Evolutionary conservation across 1,140 invertebrate genomes (phyloP).

Genomic region (Metaphire vulgaris): DNA sequence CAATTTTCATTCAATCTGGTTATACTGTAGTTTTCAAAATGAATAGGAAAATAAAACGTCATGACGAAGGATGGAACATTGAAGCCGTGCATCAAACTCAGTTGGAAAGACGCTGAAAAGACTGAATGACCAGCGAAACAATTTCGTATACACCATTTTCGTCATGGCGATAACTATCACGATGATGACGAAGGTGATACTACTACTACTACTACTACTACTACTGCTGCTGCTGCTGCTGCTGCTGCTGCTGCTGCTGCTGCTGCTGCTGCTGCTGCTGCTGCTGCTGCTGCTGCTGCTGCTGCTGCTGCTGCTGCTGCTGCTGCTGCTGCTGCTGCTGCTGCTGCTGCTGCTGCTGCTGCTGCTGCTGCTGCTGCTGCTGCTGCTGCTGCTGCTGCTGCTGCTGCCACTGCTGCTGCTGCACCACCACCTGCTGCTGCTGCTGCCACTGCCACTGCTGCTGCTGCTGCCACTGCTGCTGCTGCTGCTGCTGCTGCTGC

Average conservation of each 20-base stretch:
- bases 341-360: slow-evolving; percentile 8
- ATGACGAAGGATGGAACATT: too few relatives aligned
- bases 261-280: slow-evolving; percentile 6
- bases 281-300: slow-evolving; percentile 7
- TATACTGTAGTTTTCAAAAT: too few relatives aligned
- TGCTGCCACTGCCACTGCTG: slow-evolving; percentile 4
- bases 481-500: slow-evolving; percentile 8
- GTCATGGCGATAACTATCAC: too few relatives aligned
- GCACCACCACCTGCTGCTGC: background rate
- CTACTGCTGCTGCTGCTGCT: slow-evolving; percentile 5
- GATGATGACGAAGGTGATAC: background rate
- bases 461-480: slow-evolving; percentile 8
- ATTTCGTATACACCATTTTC: too few relatives aligned
- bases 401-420: slow-evolving; percentile 6
- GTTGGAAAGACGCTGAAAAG: too few relatives aligned
- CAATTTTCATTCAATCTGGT: too few relatives aligned
- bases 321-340: slow-evolving; percentile 8
- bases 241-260: slow-evolving; percentile 6
- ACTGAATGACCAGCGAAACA: too few relatives aligned
- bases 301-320: slow-evolving; percentile 6
- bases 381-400: slow-evolving; percentile 8
- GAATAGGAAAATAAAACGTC: too few relatives aligned
- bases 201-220: slow-evolving; percentile 9
- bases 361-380: slow-evolving; percentile 8
- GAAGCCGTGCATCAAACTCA: too few relatives aligned